These are phyloP conservation scores for Tauraco erythrolophus DNA, from an alignment of 2,113 vertebrate genomes.

Conservation along the genomic window DNA sequence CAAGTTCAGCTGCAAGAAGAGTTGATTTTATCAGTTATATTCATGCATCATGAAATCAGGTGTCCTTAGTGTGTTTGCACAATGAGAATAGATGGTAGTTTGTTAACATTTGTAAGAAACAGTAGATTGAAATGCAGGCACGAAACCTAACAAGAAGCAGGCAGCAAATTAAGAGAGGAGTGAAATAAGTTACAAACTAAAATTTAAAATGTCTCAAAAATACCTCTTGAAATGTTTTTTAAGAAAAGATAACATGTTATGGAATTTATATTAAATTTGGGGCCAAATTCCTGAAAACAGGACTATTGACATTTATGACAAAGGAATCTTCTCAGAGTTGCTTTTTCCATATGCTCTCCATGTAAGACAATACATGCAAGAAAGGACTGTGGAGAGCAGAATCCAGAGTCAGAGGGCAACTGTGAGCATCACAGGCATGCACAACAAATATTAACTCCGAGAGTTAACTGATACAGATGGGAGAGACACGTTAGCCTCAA, in stretches of 20 bases:
- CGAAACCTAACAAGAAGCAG: background rate
- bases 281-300: background rate
- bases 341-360: background rate
- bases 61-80: background rate
- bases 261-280: background rate
- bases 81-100: background rate
- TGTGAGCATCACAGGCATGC: background rate
- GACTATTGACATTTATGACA: background rate
- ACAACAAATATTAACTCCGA: background rate
- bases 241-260: background rate
- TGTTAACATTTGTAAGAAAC: background rate
- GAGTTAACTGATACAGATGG: too few relatives aligned
- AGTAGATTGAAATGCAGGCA: background rate
- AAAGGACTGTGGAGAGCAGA: background rate
- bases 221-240: background rate
- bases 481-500: background rate
- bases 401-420: accelerated
- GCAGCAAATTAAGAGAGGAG: background rate
- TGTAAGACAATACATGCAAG: background rate
- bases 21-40: background rate
- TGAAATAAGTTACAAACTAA: background rate
- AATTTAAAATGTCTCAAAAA: background rate
- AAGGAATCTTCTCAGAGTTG: background rate
- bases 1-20: background rate
- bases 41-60: background rate